Evolutionary conservation across 1,140 invertebrate species (phyloP).

Genomic region (Leptinotarsa texana): DNA sequence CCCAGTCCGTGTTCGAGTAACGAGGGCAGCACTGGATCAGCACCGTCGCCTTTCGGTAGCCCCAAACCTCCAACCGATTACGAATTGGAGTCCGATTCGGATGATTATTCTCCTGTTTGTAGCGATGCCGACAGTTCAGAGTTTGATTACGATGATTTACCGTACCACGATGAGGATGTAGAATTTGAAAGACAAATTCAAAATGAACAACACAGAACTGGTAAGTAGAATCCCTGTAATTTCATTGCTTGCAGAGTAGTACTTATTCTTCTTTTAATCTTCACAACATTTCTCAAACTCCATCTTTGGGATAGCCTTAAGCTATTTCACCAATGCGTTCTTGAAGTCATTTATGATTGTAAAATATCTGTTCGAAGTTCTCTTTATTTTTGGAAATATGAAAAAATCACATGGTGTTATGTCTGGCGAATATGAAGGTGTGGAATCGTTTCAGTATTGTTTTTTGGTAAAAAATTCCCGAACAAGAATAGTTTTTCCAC

Average conservation of each 20-base stretch:
- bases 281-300: no score
- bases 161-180: not conserved
- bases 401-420: no score
- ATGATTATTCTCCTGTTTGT: constrained; percentile 59
- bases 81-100: constrained; percentile 49
- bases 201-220: constrained; percentile 15
- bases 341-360: no score
- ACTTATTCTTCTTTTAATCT: no score
- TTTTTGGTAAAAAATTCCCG: no score
- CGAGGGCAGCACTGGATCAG: constrained; percentile 29
- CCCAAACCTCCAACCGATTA: constrained; percentile 18
- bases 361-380: no score
- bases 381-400: no score
- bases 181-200: constrained; percentile 5
- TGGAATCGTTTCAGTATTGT: no score
- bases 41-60: constrained; percentile 27
- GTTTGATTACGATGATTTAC: not conserved
- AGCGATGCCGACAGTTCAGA: constrained; percentile 59
- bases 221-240: not conserved
- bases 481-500: no score
- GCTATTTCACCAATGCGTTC: no score
- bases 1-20: constrained; percentile 36
- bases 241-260: not conserved
- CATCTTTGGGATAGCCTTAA: no score
- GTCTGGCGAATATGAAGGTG: no score